These are phyloP conservation scores for human (Homo sapiens) DNA, from an alignment of 2,113 vertebrate genomes.

Conservation along the genomic window DNA sequence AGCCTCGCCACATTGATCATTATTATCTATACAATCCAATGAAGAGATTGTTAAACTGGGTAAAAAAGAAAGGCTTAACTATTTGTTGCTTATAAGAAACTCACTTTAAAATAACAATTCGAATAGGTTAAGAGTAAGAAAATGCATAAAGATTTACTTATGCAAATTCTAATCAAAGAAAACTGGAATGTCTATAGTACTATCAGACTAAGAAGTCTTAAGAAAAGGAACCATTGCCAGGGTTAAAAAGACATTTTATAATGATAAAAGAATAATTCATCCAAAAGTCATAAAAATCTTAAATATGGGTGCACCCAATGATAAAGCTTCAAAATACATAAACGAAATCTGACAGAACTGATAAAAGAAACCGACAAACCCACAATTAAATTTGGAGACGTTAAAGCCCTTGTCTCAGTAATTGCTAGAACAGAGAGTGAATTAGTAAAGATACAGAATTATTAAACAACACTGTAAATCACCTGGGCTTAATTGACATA, in stretches of 20 bases:
- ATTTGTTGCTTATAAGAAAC: background rate
- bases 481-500: background rate
- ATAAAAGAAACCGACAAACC: background rate
- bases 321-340: background rate
- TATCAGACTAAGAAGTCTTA: background rate
- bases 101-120: background rate
- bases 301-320: background rate
- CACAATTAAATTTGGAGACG: background rate
- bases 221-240: background rate
- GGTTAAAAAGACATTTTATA: background rate
- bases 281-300: background rate
- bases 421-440: background rate
- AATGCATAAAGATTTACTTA: background rate
- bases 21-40: background rate
- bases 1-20: background rate
- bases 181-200: background rate
- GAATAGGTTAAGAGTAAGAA: background rate
- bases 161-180: background rate
- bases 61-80: background rate
- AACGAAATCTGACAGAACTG: background rate
- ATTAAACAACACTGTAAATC: background rate
- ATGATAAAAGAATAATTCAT: background rate
- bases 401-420: background rate
- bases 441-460: background rate
- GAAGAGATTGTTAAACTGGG: background rate